A percentile compares a stretch with the other conserved stretches of the same genome.
These are phyloP conservation scores for Xiphias gladius DNA, from an alignment of 2,113 vertebrate species.

Conservation along the genomic window DNA sequence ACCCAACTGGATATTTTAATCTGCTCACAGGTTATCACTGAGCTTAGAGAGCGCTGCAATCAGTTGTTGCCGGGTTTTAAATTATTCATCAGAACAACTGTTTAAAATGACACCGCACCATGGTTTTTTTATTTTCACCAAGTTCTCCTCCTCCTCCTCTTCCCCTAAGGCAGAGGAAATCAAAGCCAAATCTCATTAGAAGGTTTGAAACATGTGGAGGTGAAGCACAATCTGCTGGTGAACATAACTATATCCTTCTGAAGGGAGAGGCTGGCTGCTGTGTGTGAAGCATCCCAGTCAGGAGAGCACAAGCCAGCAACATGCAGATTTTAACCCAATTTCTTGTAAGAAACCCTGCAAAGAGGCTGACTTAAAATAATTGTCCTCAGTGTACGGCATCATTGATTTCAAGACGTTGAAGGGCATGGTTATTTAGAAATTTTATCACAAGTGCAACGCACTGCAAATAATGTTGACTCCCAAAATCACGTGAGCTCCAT, in stretches of 20 bases:
- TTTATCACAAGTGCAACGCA: slow-evolving; percentile 22
- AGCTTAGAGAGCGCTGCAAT: slow-evolving; percentile 33
- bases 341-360: slow-evolving; percentile 23
- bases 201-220: slow-evolving; percentile 60
- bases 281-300: slow-evolving; percentile 33
- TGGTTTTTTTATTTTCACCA: slow-evolving; percentile 56
- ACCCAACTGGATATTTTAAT: slow-evolving; percentile 27
- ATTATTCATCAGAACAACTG: slow-evolving; percentile 78
- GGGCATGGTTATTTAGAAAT: slow-evolving; percentile 29
- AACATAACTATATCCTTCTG: slow-evolving; percentile 58
- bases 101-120: slow-evolving; percentile 58
- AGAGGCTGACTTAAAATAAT: slow-evolving; percentile 38
- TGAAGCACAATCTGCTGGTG: slow-evolving; percentile 63
- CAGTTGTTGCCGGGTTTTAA: slow-evolving; percentile 54
- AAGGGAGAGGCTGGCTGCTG: slow-evolving; percentile 48
- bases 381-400: slow-evolving; percentile 30
- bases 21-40: slow-evolving; percentile 3
- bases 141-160: slow-evolving; percentile 29
- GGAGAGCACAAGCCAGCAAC: slow-evolving; percentile 46
- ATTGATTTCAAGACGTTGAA: slow-evolving; percentile 41
- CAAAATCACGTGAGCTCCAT: slow-evolving; percentile 34
- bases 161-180: slow-evolving; percentile 57
- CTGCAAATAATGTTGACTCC: slow-evolving; percentile 23
- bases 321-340: slow-evolving; percentile 68
- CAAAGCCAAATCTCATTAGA: slow-evolving; percentile 77